Conservation (phyloP, 2,113 vertebrate genomes). For the Diphyllodes magnificus region DNA sequence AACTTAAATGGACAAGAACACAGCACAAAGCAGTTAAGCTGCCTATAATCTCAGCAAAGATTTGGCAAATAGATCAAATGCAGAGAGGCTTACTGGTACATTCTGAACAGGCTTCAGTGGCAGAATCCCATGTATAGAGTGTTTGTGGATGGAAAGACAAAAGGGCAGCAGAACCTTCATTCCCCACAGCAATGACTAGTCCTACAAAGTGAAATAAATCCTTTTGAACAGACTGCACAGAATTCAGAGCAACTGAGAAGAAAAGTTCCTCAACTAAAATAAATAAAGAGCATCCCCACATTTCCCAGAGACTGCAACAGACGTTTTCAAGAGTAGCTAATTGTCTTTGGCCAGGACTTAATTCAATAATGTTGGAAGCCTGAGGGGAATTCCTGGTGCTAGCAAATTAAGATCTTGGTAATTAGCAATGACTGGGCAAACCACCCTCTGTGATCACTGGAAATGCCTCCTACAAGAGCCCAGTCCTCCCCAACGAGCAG, state of each 20-base stretch:
- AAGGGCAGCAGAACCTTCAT: neutral
- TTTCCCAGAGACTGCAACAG: neutral
- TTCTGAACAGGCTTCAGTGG: neutral
- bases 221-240: neutral
- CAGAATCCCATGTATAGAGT: neutral
- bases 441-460: neutral
- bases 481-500: neutral
- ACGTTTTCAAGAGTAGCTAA: constrained; percentile 20
- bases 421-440: constrained; percentile 41
- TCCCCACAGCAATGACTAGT: neutral
- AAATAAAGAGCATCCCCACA: neutral
- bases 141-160: neutral
- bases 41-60: neutral
- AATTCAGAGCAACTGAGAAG: neutral
- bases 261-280: neutral
- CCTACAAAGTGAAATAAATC: neutral
- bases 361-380: constrained; percentile 9
- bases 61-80: neutral
- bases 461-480: neutral
- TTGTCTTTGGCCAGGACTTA: constrained; percentile 5
- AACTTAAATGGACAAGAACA: neutral
- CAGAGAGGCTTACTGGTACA: neutral
- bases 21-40: neutral
- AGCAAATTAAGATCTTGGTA: constrained; percentile 42
- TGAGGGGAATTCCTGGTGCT: constrained; percentile 1